Evolutionary conservation across 2,888 invertebrate species (phyloP), one percentile per base, ranked within the genome.

Genomic region (Agrotis clavis): DNA sequence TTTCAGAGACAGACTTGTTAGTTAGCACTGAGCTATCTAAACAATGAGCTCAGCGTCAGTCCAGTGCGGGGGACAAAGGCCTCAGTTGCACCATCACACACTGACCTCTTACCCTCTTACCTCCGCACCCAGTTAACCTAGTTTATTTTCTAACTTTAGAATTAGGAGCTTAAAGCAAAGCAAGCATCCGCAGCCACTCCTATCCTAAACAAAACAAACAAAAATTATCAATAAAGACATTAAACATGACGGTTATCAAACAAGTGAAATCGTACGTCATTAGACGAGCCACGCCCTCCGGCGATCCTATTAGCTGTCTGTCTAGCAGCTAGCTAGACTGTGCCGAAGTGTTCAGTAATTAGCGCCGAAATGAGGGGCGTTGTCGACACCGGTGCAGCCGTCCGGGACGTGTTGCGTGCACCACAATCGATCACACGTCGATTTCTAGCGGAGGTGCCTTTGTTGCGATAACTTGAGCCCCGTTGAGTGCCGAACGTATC

Each of bases 391-490:
- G 41, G 71, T 71, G 83, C 82, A 82, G 35, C 63, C 57, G 66
- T 4, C 69, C 76, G 84, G 41, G 41, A 61, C 62, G 72, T 21
- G 71, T 74, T 74, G 83, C 85, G 83, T 83, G 85, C 83, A 85
- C 14, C 56, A 47, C 62, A 71, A 76, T 74, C 71, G 68, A 77
- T 78, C 68, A 54, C 67, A 60, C 68, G 66, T 74, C 74, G 78
- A 83, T 85, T 83, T 85, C 77, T 80, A 82, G 72, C 72, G 47
- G 35, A 59, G 11, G 51, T 48, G 48, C n/a, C 48, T 71, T 74
- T 70, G 80, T 62, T 69, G 21, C n/a, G 65, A 35, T 19, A 14
- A 57, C 57, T 35, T 57, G 19, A 14, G 25, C 35, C 3, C 35
- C 35, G 35, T 57, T 35, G n/a, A 57, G 35, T 25, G 6, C n/a